Evolutionary conservation across 2,888 invertebrate species (phyloP).

Genomic region (Lordiphosa andalusiaca): DNA sequence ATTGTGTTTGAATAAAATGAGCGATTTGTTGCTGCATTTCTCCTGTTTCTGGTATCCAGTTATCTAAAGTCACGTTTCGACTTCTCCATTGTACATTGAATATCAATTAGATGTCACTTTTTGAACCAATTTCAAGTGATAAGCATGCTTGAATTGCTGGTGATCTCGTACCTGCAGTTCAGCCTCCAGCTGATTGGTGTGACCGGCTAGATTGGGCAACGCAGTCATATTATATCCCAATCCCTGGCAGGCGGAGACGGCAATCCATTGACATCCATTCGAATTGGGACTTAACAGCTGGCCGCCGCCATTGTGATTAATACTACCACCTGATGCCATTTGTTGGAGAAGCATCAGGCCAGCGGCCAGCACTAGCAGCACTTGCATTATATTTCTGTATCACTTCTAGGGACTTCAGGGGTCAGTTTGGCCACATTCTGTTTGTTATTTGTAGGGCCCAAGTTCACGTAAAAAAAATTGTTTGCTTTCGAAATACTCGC

Average conservation of each 20-base stretch:
- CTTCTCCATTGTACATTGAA: constrained; percentile 61
- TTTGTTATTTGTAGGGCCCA: too few relatives aligned
- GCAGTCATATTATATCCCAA: constrained; percentile 92
- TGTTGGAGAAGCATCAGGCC: neutral
- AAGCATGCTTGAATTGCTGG: constrained; percentile 8
- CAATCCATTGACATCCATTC: constrained; percentile 87
- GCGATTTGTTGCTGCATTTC: too few relatives aligned
- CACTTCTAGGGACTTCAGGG: too few relatives aligned
- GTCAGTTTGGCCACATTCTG: too few relatives aligned
- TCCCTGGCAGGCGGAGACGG: constrained; percentile 89
- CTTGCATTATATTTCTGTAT: neutral
- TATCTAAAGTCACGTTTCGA: constrained; percentile 11
- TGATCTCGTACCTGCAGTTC: constrained; percentile 86
- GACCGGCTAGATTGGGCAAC: constrained; percentile 92
- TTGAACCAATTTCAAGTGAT: neutral
- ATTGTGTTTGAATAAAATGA: too few relatives aligned
- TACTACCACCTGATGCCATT: constrained; percentile 3
- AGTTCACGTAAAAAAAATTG: too few relatives aligned
- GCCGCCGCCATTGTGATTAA: constrained; percentile 11
- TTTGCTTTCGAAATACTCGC: too few relatives aligned
- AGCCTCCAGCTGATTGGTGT: constrained; percentile 89
- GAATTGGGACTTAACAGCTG: constrained; percentile 16
- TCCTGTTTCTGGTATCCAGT: constrained; percentile 37
- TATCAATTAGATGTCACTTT: constrained; percentile 69
- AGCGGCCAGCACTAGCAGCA: constrained; percentile 20